phyloP scores from a whole-genome alignment of 2,113 vertebrate species.

The Pluvialis apricaria region DNA sequence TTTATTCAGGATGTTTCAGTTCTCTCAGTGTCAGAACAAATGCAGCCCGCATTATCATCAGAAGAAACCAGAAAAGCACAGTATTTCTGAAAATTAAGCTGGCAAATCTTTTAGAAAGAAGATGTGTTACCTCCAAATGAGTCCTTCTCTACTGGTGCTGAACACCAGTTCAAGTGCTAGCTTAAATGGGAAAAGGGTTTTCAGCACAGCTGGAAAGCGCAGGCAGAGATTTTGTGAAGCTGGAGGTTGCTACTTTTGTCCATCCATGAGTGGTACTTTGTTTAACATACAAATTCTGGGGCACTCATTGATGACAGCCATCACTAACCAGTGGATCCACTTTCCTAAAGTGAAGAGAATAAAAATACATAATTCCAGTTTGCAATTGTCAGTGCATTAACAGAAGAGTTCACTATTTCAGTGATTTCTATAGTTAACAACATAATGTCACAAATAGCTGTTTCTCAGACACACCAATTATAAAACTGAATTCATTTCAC shows the following conservation, averaged over 20 bases:
- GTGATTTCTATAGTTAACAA: background rate
- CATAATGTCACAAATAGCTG: background rate
- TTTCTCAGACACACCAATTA: background rate
- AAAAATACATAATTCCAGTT: background rate
- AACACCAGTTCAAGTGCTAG: background rate
- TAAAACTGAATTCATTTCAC: background rate
- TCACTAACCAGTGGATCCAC: background rate
- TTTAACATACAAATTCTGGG: background rate
- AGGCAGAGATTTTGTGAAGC: background rate
- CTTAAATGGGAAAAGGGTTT: background rate
- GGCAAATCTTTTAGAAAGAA: background rate
- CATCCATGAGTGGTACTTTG: background rate
- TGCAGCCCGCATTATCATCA: background rate
- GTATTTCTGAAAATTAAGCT: constrained; percentile 18
- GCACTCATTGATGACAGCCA: background rate
- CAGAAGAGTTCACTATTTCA: background rate
- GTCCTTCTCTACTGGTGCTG: background rate
- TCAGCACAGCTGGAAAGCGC: background rate
- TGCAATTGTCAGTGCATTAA: background rate
- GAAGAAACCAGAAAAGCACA: background rate
- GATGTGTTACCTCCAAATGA: background rate
- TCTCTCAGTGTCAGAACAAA: background rate
- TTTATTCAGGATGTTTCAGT: background rate
- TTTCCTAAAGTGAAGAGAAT: background rate
- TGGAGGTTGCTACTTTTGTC: background rate